Conservation (phyloP, 2,113 vertebrate genomes). For the Silurus meridionalis region DNA sequence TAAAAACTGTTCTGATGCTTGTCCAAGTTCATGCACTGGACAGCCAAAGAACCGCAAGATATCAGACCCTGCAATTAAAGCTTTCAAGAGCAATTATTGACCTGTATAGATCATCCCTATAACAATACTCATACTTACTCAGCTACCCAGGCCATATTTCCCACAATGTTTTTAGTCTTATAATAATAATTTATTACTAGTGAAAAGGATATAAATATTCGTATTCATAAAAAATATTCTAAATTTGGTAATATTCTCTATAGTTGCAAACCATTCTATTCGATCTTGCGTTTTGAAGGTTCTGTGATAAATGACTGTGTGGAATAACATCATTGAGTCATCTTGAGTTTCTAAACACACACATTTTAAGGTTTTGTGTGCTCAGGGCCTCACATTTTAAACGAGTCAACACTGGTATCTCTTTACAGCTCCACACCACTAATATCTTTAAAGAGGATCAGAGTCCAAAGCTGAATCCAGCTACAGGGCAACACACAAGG, state of each 20-base stretch:
- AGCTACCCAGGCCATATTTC: not conserved
- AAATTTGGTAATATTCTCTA: not conserved
- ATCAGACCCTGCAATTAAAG: not conserved
- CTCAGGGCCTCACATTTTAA: not conserved
- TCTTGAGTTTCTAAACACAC: constrained; percentile 5
- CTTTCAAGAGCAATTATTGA: not conserved
- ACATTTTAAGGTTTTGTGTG: too few species aligned
- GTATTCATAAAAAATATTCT: not conserved
- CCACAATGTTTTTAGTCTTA: not conserved
- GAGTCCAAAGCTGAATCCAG: constrained; percentile 34
- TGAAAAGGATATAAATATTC: not conserved
- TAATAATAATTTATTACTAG: not conserved
- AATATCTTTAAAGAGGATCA: constrained; percentile 43
- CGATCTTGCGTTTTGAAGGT: not conserved
- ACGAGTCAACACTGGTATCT: constrained; percentile 15
- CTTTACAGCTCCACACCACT: not conserved
- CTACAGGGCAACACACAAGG: constrained; percentile 19
- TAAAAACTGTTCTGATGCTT: not conserved
- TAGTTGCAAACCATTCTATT: not conserved
- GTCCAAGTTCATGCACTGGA: not conserved
- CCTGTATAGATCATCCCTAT: not conserved
- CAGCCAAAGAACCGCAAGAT: not conserved
- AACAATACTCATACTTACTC: not conserved
- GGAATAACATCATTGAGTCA: not conserved
- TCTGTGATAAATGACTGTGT: not conserved